phyloP scores from a whole-genome alignment of 1,140 invertebrate genomes.

The Oreohelix idahoensis region DNA sequence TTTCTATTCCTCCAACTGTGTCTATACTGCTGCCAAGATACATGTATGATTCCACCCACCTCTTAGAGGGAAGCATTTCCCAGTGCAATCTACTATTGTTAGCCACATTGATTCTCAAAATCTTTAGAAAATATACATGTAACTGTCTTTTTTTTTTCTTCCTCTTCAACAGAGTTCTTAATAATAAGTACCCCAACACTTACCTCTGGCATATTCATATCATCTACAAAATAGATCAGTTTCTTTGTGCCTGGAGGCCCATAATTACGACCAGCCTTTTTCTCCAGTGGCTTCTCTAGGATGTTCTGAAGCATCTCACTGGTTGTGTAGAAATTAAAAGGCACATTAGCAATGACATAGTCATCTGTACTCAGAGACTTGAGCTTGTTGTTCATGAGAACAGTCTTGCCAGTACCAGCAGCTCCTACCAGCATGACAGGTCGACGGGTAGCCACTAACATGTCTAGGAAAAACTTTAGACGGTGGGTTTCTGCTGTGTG shows the following conservation, averaged over 20 bases:
- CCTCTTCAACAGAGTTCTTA: no score
- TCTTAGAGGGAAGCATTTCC: no score
- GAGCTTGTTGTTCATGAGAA: constrained; percentile 86
- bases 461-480: constrained; percentile 89
- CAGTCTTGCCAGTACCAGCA: constrained; percentile 78
- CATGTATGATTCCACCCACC: no score
- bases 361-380: constrained; percentile 84
- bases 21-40: no score
- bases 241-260: constrained; percentile 95
- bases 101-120: no score
- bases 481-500: constrained; percentile 94
- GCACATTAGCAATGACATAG: constrained; percentile 90
- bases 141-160: no score
- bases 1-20: no score
- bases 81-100: no score
- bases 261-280: constrained; percentile 96
- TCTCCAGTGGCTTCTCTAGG: constrained; percentile 94
- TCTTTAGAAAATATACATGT: no score
- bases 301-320: constrained; percentile 83
- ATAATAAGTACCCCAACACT: constrained; percentile 24
- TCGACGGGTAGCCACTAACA: constrained; percentile 88
- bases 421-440: constrained; percentile 95
- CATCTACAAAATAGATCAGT: constrained; percentile 95
- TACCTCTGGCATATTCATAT: constrained; percentile 98
- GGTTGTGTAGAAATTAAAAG: constrained; percentile 97